Percentiles rank a stretch among this genome's conserved stretches.
Evolutionary conservation across 2,113 vertebrate species (phyloP).

Genomic region (Typhlomys cinereus): DNA sequence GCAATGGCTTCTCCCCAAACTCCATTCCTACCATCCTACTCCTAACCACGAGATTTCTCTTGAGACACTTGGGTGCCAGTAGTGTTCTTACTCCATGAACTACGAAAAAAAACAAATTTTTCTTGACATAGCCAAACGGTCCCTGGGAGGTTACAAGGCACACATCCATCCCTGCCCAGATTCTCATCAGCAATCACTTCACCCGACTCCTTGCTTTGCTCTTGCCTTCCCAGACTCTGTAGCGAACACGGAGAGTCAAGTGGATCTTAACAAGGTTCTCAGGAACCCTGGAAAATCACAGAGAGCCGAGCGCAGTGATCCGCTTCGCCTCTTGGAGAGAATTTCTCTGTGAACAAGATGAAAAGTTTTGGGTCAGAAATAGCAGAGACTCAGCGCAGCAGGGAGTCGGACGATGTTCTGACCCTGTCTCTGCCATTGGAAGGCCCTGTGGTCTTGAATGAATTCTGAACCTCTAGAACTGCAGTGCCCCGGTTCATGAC

Average conservation of each 20-base stretch:
- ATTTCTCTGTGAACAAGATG: not conserved
- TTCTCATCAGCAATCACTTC: not conserved
- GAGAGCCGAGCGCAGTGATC: not conserved
- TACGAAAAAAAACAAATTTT: not conserved
- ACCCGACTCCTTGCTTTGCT: not conserved
- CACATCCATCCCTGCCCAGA: not conserved
- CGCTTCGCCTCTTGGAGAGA: not conserved
- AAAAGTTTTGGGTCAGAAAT: not conserved
- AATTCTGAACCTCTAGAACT: not conserved
- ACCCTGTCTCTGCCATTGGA: not conserved
- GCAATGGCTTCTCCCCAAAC: not conserved
- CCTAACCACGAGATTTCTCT: not conserved
- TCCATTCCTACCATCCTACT: not conserved
- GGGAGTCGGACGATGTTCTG: not conserved
- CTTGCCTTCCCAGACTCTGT: not conserved
- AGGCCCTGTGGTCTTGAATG: not conserved
- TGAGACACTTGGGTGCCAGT: not conserved
- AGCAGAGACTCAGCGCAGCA: not conserved
- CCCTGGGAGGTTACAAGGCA: too few relatives aligned
- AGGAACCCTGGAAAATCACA: not conserved
- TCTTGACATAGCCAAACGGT: not conserved
- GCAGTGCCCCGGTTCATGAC: not conserved
- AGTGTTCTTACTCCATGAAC: not conserved
- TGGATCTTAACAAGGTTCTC: not conserved
- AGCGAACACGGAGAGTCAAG: not conserved